Percentiles rank a stretch among this genome's conserved stretches.
Evolutionary conservation across 1,140 invertebrate genomes (phyloP).

Genomic region (Brachionus angularis): DNA sequence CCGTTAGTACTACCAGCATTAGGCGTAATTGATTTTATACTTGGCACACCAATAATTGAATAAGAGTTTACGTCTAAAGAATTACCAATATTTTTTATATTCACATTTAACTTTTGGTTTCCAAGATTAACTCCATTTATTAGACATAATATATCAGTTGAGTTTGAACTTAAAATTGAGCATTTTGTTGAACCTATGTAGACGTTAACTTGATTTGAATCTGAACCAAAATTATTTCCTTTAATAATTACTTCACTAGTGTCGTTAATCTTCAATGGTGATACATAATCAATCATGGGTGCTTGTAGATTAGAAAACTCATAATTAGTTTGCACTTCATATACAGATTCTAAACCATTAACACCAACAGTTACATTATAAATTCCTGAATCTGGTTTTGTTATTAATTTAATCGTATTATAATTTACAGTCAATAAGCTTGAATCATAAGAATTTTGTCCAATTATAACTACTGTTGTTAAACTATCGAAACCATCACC

Average conservation of each 20-base stretch:
- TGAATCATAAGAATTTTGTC: constrained; percentile 4
- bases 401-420: too few species aligned
- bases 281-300: not conserved
- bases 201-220: not conserved
- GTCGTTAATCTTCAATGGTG: not conserved
- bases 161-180: not conserved
- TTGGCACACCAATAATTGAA: not conserved
- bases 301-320: not conserved
- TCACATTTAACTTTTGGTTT: not conserved
- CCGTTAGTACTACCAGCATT: constrained; percentile 45
- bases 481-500: constrained; percentile 7
- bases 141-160: not conserved
- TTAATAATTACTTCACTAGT: not conserved
- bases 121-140: not conserved
- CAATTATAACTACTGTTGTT: constrained; percentile 46
- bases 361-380: too few species aligned
- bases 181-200: not conserved
- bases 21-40: constrained; percentile 13
- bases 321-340: too few species aligned
- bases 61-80: not conserved
- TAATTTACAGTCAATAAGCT: too few species aligned
- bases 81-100: constrained; percentile 1
- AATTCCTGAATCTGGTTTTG: too few species aligned
- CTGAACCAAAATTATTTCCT: not conserved
- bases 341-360: too few species aligned